Base-by-base conservation (phyloP, 2,888 invertebrate genomes). In the Mamestra brassicae region DNA sequence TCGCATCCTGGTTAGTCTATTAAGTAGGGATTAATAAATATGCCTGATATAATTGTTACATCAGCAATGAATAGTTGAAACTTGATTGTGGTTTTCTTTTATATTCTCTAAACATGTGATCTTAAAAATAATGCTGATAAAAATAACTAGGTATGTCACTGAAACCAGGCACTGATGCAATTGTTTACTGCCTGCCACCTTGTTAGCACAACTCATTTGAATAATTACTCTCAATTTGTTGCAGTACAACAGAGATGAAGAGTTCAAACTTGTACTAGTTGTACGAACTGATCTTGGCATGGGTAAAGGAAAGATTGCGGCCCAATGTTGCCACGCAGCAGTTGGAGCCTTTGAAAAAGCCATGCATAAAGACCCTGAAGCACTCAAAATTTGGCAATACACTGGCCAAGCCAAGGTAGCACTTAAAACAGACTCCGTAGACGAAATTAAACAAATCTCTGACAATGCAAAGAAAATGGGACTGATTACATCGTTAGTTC, bases 321-420 rank as follows among this genome's bases (percentile, higher is more conserved):
- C 99, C 0, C 99, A 99, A 93, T 99, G 99, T 94, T 97, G 98
- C n/a, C 99, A 99, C 92, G 99, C 98, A n/a, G 98, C 99, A 0
- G 98, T 99, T 0, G 98, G 98, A 17, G 98, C 98, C 1, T 99
- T 98, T 89, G 98, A 98, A 83, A 97, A 97, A 87, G 97, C 98
- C 0, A 93, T 96, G 62, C 95, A 93, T 71, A 97, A 95, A 74
- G 97, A 97, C 85, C 97, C 98, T 0, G 97, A 97, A 67, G 93
- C 97, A 4, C 89, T 97, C 10, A 93, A 94, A 60, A 87, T 89
- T 11, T 97, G 97, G 97, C 97, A 97, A 89, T 93, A 96, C 69
- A 96, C 97, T 80, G 98, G 99, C 0, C 98, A 99, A 92, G 98
- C 98, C 0, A 99, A 99, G 96, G 98, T 99, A 83, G 98, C 99